phyloP scores from a whole-genome alignment of 2,888 invertebrate species.

The Globia sparganii region DNA sequence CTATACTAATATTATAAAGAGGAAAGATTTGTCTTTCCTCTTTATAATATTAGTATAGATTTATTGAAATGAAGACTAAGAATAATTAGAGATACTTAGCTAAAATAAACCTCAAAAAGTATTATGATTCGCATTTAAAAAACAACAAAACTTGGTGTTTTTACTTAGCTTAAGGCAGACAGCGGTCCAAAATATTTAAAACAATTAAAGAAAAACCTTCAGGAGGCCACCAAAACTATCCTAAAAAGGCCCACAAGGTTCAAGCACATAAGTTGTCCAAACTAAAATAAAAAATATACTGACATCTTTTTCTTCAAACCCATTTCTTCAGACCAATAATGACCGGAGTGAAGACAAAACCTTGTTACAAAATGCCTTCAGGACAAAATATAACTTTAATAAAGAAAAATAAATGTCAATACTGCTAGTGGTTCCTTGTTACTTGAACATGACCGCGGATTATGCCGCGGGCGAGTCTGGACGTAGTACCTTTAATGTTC shows the following conservation, averaged over 20 bases:
- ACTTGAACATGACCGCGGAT: slow-evolving; percentile 57
- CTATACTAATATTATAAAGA: too few species aligned
- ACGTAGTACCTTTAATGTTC: slow-evolving; percentile 40
- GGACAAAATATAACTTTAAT: slow-evolving; percentile 29
- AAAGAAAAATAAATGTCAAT: slow-evolving; percentile 50
- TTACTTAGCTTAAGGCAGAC: slow-evolving; percentile 6
- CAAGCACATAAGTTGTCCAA: background rate
- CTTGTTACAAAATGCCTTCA: slow-evolving; percentile 42
- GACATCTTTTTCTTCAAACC: slow-evolving; percentile 9
- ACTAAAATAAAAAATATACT: background rate
- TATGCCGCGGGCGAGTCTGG: slow-evolving; percentile 54
- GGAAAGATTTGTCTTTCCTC: too few species aligned
- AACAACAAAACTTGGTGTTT: background rate
- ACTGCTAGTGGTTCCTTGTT: slow-evolving; percentile 57
- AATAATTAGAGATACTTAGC: background rate
- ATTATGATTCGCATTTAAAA: too few species aligned
- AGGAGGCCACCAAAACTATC: background rate
- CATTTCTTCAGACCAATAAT: slow-evolving; percentile 1
- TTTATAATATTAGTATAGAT: too few species aligned
- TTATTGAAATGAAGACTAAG: background rate
- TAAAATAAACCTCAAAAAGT: background rate
- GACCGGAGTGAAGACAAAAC: background rate
- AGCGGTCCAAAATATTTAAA: background rate
- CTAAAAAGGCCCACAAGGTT: background rate
- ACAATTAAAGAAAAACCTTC: background rate